Evolutionary conservation across 2,797 vertebrate species (phyloP), one percentile per base, ranked within the genome.

Genomic region (Synaphobranchus kaupii): DNA sequence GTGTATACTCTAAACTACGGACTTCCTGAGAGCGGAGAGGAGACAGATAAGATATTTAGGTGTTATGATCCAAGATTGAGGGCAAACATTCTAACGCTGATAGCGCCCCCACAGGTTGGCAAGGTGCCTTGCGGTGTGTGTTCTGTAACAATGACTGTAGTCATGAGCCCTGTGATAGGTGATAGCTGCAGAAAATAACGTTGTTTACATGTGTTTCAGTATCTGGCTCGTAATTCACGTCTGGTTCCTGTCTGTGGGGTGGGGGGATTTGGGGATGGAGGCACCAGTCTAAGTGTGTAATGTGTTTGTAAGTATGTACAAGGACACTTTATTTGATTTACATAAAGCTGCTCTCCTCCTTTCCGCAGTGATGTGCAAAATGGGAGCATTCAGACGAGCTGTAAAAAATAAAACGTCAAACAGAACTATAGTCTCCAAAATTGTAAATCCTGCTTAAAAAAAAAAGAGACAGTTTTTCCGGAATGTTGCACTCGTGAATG

Each of bases 1-100:
- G 78, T 48, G 78, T 66, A 66, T 66, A 66, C 63, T 25, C 63
- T 81, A 81, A 48, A 81, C 78, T 48, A 80, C 76, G 20, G 5
- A 76, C 85, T 81, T 86, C 52, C 39, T 44, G 76, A 56, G 44
- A 13, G n/a, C 25, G 44, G 78, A 58, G 76, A 81, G 47, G 31
- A 63, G 86, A 86, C 76, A 83, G 60, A 68, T 82, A 82, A n/a
- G n/a, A 39, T 60, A 60, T 86, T 86, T 66, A 28, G 66, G 78
- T 81, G 86, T 68, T 60, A 34, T 83, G 31, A 47, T 34, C 58
- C 44, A 39, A 39, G 81, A 86, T 52, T 66, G 20, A 48, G 47
- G n/a, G 44, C 22, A 52, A 82, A 83, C n/a, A 52, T 83, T 82
- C 25, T 66, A 47, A 22, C 44, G 20, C 76, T 34, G 86, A 86